Conservation (phyloP, 2,797 vertebrate genomes). For the Pachyuromys duprasi region DNA sequence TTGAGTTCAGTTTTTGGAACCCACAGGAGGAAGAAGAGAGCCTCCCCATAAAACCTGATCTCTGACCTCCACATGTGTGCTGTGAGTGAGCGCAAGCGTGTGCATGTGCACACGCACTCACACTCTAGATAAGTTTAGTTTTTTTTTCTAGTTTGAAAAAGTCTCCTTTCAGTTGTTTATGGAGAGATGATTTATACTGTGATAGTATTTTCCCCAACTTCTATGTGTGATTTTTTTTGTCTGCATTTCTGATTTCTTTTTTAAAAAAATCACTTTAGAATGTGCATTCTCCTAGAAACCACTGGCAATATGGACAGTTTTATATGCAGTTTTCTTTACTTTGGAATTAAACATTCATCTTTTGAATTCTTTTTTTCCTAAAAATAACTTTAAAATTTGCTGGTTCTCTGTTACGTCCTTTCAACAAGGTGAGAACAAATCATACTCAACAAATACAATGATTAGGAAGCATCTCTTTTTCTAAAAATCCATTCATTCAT, state of each 20-base stretch:
- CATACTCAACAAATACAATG: constrained; percentile 6
- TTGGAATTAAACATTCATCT: not conserved
- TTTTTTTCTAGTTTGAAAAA: not conserved
- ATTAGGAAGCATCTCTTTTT: not conserved
- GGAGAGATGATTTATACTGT: not conserved
- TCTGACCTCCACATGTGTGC: not conserved
- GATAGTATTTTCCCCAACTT: not conserved
- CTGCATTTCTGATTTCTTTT: not conserved
- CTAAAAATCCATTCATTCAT: not conserved
- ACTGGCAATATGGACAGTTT: not conserved
- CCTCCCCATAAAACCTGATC: not conserved
- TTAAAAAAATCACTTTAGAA: not conserved
- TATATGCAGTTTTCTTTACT: not conserved
- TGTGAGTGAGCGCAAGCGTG: not conserved
- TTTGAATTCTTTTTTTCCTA: constrained; percentile 17
- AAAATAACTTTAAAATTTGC: constrained; percentile 7
- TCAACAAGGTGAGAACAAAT: constrained; percentile 25
- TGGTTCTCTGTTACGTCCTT: not conserved
- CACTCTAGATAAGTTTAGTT: not conserved
- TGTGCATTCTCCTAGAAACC: not conserved
- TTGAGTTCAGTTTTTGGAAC: not conserved
- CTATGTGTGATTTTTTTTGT: not conserved
- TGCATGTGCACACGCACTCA: not conserved
- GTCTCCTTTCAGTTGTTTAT: not conserved
- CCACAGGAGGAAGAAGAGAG: not conserved